A percentile compares a stretch with the other conserved stretches of the same genome.
Conservation (phyloP, 1,140 invertebrate genomes). For the Zaprionus taronus region DNA sequence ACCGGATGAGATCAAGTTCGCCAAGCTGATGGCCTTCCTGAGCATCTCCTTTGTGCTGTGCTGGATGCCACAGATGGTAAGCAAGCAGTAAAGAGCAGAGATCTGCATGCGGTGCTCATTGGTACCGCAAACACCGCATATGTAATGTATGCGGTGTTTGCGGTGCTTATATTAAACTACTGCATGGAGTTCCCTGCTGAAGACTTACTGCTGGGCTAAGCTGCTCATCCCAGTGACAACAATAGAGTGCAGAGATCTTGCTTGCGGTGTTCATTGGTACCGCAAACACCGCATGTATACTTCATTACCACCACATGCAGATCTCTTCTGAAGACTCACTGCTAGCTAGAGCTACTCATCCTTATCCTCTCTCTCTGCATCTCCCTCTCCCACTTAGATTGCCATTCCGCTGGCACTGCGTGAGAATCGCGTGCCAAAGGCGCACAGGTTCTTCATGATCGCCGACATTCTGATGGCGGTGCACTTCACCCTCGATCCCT, state of each 20-base stretch:
- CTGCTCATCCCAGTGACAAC: too few relatives aligned
- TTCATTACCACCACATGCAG: too few relatives aligned
- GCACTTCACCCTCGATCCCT: slow-evolving; percentile 93
- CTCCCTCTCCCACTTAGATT: slow-evolving; percentile 85
- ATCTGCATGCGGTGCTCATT: too few relatives aligned
- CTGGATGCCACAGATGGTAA: slow-evolving; percentile 95
- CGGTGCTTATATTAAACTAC: too few relatives aligned
- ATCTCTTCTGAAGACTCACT: background rate
- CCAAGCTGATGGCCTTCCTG: slow-evolving; percentile 92
- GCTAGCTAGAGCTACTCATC: background rate
- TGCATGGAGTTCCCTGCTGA: too few relatives aligned
- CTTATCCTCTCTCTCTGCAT: background rate
- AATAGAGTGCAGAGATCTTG: background rate
- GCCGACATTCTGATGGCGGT: slow-evolving; percentile 92
- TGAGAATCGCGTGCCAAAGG: slow-evolving; percentile 58
- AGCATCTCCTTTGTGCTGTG: slow-evolving; percentile 93
- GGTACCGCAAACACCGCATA: too few relatives aligned
- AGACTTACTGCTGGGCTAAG: too few relatives aligned
- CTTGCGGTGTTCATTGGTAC: too few relatives aligned
- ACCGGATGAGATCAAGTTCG: slow-evolving; percentile 92
- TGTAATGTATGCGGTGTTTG: too few relatives aligned
- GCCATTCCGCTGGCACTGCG: slow-evolving; percentile 89
- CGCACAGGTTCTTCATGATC: slow-evolving; percentile 81
- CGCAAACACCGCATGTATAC: too few relatives aligned
- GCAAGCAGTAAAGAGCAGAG: slow-evolving; percentile 24